Evolutionary conservation across 1,140 invertebrate genomes (phyloP), one percentile per base, ranked within the genome.

Genomic region (Procambarus virginalis): DNA sequence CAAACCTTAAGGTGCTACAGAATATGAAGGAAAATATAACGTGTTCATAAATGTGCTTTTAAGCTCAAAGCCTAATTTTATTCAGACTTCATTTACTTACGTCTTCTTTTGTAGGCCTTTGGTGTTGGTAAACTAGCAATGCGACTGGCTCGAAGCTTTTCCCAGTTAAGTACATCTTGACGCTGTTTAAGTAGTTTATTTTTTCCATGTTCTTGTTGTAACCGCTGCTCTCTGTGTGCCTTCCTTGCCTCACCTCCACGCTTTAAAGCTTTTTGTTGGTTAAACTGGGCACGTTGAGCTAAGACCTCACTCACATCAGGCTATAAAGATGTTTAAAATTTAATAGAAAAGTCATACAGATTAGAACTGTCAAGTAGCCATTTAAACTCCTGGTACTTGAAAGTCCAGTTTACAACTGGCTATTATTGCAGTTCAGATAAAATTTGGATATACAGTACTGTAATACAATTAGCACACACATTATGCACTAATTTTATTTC

Each of bases 111-210:
- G 8, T 60, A 81, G 4, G 51, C 79, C 3, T 51, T 20, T n/a
- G 79, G 79, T 22, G 51, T 81, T 51, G 79, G 79, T 58, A 81
- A 58, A 51, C 60, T 81, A 34, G 79, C 79, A 55, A 81, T 22
- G 4, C n/a, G 79, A 22, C 20, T 22, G 10, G 79, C 79, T 58
- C 79, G 20, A 34, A 51, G 79, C 22, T 81, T 81, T 34, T 81
- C 79, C 22, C 55, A 22, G n/a, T 51, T 22, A 20, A 81, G 51
- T 5, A n/a, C 79, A 51, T 81, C 79, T 34, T 81, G 79, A 51
- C 79, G 48, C 51, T 34, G 51, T 22, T 58, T 51, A 20, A 55
- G 79, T 22, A 58, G 49, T n/a, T 58, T 51, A 12, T 12, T 58
- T 10, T 58, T 51, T 58, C 60, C 79, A 51, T 81, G 79, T 2